Percentiles rank a stretch among this genome's conserved stretches.
Conservation (phyloP, 2,113 vertebrate species). For the Phocoena sinus region DNA sequence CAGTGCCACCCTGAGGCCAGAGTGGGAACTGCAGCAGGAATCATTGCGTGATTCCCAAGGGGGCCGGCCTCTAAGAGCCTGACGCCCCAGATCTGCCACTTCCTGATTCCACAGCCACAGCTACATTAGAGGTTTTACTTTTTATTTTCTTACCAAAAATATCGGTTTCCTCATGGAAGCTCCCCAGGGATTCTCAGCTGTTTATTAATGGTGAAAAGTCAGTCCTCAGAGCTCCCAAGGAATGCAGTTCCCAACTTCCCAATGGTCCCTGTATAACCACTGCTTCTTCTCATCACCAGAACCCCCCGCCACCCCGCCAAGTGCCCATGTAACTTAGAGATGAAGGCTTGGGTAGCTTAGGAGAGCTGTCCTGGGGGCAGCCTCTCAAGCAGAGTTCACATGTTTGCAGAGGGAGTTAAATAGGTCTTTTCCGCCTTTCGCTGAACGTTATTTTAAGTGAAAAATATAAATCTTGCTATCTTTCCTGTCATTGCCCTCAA, state of each 20-base stretch:
- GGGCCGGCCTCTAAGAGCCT: neutral
- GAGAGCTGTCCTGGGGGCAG: neutral
- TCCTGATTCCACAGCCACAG: neutral
- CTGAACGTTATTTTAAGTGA: neutral
- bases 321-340: neutral
- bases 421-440: neutral
- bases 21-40: neutral
- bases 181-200: neutral
- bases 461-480: neutral
- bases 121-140: neutral
- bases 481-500: neutral
- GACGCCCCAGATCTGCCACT: neutral
- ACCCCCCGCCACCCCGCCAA: fast-evolving
- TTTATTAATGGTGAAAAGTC: neutral
- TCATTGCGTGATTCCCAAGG: neutral
- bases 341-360: neutral
- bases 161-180: neutral
- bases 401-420: neutral
- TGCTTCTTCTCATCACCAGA: neutral
- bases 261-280: fast-evolving
- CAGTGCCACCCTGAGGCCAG: conserved; percentile 47
- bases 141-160: neutral
- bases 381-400: neutral
- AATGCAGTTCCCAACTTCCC: neutral
- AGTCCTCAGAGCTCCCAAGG: neutral